Conservation (phyloP, 2,797 vertebrate species). For the Amblyopsis hoosieri region DNA sequence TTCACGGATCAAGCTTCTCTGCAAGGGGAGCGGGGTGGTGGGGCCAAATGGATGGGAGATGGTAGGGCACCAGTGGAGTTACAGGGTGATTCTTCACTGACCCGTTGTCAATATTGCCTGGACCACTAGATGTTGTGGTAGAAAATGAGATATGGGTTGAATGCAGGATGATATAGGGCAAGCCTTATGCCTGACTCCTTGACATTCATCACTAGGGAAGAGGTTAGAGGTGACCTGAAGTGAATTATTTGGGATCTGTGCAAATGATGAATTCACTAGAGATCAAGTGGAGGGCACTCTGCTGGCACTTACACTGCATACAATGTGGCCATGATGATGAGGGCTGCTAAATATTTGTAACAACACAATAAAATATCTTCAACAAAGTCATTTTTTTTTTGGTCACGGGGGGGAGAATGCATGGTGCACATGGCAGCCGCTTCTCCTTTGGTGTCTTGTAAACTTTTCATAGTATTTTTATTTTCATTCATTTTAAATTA, state of each 20-base stretch:
- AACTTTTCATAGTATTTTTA: too few species aligned
- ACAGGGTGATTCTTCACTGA: constrained; percentile 47
- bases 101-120: constrained; percentile 48
- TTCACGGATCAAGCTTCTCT: constrained; percentile 46
- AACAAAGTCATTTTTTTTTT: neutral
- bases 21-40: neutral
- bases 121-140: constrained; percentile 21
- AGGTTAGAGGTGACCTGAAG: constrained; percentile 55
- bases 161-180: constrained; percentile 25
- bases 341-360: too few species aligned
- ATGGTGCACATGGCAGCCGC: too few species aligned
- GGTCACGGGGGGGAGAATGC: too few species aligned
- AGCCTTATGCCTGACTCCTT: constrained; percentile 27
- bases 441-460: too few species aligned
- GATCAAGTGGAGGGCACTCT: constrained; percentile 2
- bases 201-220: constrained; percentile 54
- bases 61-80: constrained; percentile 11
- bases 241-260: constrained; percentile 47
- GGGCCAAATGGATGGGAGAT: constrained; percentile 15
- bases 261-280: constrained; percentile 17
- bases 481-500: too few species aligned
- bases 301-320: neutral
- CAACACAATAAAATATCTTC: too few species aligned
- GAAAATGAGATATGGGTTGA: constrained; percentile 44
- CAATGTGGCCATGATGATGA: too few species aligned